Conservation (phyloP, 1,140 invertebrate genomes). For the Pomacea maculata region DNA sequence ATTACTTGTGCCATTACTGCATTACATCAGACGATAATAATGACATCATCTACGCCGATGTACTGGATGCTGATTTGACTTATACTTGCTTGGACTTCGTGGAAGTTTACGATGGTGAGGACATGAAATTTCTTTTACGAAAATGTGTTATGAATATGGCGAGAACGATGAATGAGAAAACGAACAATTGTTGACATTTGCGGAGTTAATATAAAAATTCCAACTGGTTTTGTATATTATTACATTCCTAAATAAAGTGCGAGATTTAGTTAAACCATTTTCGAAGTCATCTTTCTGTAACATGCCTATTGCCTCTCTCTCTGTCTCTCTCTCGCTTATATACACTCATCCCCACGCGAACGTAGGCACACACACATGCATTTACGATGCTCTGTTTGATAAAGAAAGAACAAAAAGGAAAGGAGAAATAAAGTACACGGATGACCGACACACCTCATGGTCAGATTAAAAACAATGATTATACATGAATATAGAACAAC, state of each 20-base stretch:
- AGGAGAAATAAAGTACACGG: neutral
- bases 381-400: too few relatives aligned
- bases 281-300: too few relatives aligned
- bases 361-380: too few relatives aligned
- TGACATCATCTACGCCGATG: slow-evolving; percentile 8
- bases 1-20: slow-evolving; percentile 18
- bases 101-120: slow-evolving; percentile 14
- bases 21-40: neutral
- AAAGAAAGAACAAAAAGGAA: neutral
- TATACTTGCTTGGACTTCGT: slow-evolving; percentile 7
- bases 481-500: neutral
- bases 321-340: too few relatives aligned
- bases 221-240: neutral
- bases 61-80: slow-evolving; percentile 10
- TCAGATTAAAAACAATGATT: neutral
- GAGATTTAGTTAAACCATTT: too few relatives aligned
- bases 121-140: neutral
- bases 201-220: too few relatives aligned
- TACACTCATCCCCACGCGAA: too few relatives aligned
- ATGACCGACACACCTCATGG: neutral
- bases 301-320: too few relatives aligned
- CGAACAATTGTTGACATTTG: too few relatives aligned
- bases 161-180: too few relatives aligned
- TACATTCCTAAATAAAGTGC: neutral
- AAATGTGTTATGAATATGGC: neutral